These are phyloP conservation scores for Cristatella mucedo DNA, from an alignment of 2,888 invertebrate genomes.

Conservation along the genomic window DNA sequence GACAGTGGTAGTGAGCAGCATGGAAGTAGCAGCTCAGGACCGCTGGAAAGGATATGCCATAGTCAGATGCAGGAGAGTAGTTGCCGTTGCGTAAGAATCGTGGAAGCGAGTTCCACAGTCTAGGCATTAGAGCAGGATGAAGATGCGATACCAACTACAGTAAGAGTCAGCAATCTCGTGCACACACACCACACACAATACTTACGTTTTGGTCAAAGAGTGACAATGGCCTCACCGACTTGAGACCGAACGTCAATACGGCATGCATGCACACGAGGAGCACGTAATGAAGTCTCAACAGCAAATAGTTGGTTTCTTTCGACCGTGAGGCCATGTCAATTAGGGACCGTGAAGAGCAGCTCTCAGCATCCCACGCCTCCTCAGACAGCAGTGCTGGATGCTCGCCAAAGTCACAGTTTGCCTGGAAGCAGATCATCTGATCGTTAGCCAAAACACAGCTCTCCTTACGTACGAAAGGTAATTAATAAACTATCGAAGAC, in stretches of 20 bases:
- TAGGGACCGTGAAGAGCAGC: constrained; percentile 43
- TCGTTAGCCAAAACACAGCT: no score
- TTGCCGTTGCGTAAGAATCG: no score
- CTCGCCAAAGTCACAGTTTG: constrained; percentile 35
- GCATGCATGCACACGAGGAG: constrained; percentile 59
- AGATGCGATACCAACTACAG: not conserved
- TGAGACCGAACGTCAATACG: constrained; percentile 60
- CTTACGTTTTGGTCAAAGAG: constrained; percentile 58
- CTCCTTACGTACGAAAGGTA: no score
- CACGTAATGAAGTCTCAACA: constrained; percentile 64
- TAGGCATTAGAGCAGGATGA: no score
- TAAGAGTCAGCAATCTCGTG: not conserved
- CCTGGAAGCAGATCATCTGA: no score
- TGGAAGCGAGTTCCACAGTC: no score
- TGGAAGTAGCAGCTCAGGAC: no score
- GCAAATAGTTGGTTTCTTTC: constrained; percentile 54
- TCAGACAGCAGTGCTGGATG: constrained; percentile 36
- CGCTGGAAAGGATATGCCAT: no score
- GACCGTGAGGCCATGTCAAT: constrained; percentile 63
- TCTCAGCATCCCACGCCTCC: constrained; percentile 28
- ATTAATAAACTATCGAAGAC: no score
- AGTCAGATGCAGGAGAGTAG: no score
- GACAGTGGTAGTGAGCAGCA: no score
- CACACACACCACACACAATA: not conserved
- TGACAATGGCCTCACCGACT: constrained; percentile 49